These are phyloP conservation scores for Eulemur rufifrons DNA, from an alignment of 2,113 vertebrate genomes.

Conservation along the genomic window DNA sequence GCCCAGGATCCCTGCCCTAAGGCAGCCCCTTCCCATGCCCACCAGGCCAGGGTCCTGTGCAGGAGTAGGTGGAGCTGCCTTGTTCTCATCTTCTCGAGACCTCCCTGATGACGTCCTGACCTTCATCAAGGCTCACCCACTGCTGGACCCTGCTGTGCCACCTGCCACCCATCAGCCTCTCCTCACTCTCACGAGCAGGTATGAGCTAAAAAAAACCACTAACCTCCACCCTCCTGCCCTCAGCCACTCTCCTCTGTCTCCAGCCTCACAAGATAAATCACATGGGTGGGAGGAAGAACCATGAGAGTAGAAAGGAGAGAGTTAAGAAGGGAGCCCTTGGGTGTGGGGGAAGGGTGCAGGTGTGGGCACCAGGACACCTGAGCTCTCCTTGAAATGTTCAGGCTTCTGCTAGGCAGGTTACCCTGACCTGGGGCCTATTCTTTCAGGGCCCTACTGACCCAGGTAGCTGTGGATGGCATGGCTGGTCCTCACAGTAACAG, in stretches of 20 bases:
- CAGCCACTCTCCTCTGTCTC: background rate
- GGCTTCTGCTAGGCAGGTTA: background rate
- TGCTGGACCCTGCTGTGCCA: constrained; percentile 92
- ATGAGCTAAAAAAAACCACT: background rate
- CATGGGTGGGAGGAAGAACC: background rate
- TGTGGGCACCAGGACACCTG: background rate
- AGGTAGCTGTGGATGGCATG: constrained; percentile 90
- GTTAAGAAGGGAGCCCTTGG: constrained; percentile 34
- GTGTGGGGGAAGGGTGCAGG: too few relatives aligned
- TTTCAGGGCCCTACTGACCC: constrained; percentile 90
- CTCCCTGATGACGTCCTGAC: constrained; percentile 94
- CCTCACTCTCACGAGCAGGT: constrained; percentile 94
- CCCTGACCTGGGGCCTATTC: background rate
- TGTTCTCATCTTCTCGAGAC: constrained; percentile 88
- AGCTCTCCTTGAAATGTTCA: background rate
- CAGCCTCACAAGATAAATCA: background rate
- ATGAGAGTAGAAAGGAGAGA: background rate
- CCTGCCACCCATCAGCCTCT: constrained; percentile 90
- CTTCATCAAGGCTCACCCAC: constrained; percentile 96
- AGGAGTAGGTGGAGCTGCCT: constrained; percentile 86
- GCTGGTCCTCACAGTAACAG: constrained; percentile 89
- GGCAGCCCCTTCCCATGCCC: background rate
- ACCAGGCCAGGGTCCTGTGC: constrained; percentile 94
- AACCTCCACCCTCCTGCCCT: background rate
- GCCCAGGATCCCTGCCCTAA: background rate